These are phyloP conservation scores for Hipparchia semele DNA, from an alignment of 2,888 invertebrate species.

Conservation along the genomic window DNA sequence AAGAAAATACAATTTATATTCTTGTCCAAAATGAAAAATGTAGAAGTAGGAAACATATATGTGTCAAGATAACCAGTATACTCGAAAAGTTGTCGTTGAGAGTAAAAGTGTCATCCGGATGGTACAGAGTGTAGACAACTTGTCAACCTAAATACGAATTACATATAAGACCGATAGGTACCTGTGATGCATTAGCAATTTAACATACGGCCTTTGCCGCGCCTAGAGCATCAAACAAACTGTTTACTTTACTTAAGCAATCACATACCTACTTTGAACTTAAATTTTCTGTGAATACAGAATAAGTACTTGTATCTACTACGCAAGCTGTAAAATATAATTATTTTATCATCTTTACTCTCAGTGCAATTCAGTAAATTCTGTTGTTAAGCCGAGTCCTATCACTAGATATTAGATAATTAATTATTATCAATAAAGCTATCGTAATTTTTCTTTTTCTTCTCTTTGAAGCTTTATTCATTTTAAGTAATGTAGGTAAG, in stretches of 20 bases:
- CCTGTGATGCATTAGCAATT: conserved; percentile 53
- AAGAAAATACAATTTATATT: neutral
- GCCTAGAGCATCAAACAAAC: conserved; percentile 42
- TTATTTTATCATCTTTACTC: neutral
- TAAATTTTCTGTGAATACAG: neutral
- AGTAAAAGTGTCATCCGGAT: conserved; percentile 63
- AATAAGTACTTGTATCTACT: neutral
- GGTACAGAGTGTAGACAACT: conserved; percentile 49
- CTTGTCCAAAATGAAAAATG: neutral
- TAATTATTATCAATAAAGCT: neutral
- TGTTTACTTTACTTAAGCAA: conserved; percentile 28
- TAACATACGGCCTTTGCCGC: conserved; percentile 62
- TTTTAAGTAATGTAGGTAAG: neutral
- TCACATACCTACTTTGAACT: neutral
- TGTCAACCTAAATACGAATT: conserved; percentile 51
- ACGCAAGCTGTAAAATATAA: neutral
- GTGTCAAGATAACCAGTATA: neutral
- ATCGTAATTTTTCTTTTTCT: neutral
- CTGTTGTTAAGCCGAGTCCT: neutral
- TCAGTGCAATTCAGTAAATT: neutral
- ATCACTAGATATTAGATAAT: no score
- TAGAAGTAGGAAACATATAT: neutral
- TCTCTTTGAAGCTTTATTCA: neutral
- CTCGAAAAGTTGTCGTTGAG: conserved; percentile 42
- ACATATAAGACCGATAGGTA: conserved; percentile 44